Evolutionary conservation across 2,797 vertebrate genomes (phyloP), one percentile per base, ranked within the genome.

Genomic region (Delichon dasypus): DNA sequence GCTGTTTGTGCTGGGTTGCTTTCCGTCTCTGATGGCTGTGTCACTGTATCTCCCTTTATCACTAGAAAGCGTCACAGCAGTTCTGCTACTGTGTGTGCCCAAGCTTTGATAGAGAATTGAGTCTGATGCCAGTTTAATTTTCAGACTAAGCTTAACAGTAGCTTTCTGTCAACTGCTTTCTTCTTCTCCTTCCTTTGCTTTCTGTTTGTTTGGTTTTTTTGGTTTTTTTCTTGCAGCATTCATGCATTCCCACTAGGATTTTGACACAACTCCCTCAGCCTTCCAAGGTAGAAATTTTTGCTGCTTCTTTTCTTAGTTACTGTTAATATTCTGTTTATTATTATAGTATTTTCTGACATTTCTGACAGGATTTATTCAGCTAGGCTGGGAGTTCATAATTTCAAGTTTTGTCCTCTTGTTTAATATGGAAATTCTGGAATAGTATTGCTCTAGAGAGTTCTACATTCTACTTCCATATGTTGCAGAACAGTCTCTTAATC

Each of bases 301-400:
- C 47, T 75, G 7, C 12, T 91, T 2, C 18, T 81, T 78, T 94
- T 72, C 54, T 86, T 86, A 54, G 53, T 84, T 6, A 62, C 36
- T 60, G n/a, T 47, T 82, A 60, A 53, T 34, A 30, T 61, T 90
- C 40, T 82, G n/a, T 60, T 93, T 95, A 64, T 92, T 96, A 88
- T 79, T 73, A 11, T 58, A 62, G 36, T 45, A 55, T 89, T 90
- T 96, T 82, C 51, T 93, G 71, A 48, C 50, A 72, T 36, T 66
- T 65, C 21, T 65, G 27, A 38, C 18, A 48, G 57, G 15, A 36
- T 71, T 93, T 83, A 74, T 84, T 95, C 58, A 32, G 30, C 68
- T 89, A 82, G 30, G 12, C n/a, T 88, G 79, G 25, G 29, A 76
- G 55, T 87, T 92, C 38, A 70, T 75, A 1, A 32, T 85, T 86